phyloP scores from a whole-genome alignment of 2,113 vertebrate species.

The Miniopterus natalensis region DNA sequence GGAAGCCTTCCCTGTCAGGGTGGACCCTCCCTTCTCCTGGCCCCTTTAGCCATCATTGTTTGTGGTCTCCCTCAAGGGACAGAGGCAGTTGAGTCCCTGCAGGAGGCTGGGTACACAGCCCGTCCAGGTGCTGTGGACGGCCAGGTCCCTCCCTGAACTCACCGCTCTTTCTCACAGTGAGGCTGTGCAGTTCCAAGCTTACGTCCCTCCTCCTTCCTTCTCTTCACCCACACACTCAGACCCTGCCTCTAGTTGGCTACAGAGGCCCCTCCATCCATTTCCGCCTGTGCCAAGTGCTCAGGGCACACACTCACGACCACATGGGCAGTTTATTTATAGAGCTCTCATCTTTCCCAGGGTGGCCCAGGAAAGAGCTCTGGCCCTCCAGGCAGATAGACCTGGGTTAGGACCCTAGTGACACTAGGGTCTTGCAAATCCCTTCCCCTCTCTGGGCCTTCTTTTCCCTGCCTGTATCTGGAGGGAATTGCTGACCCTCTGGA shows the following conservation, averaged over 20 bases:
- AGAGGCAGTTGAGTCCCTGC: neutral
- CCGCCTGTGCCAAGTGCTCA: slow-evolving; percentile 1
- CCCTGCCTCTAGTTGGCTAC: slow-evolving; percentile 12
- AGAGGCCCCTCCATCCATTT: neutral
- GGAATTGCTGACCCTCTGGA: neutral
- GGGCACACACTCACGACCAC: slow-evolving; percentile 51
- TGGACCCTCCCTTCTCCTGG: neutral
- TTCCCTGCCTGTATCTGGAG: neutral
- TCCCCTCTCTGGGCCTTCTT: neutral
- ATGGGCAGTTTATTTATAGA: slow-evolving; percentile 71
- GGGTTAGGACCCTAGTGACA: neutral
- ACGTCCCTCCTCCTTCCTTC: neutral
- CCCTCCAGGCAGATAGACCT: slow-evolving; percentile 10
- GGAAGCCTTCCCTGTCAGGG: neutral
- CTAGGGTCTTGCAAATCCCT: neutral
- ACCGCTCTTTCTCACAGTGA: neutral
- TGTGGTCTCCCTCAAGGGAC: neutral
- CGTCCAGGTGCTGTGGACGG: neutral
- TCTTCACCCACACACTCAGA: neutral
- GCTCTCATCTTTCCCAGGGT: slow-evolving; percentile 72
- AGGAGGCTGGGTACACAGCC: neutral
- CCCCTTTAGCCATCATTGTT: neutral
- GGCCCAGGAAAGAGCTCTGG: slow-evolving; percentile 58
- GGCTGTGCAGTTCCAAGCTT: neutral
- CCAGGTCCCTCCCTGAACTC: neutral